Conservation (phyloP, 2,113 vertebrate species). For the Syrrhaptes paradoxus region DNA sequence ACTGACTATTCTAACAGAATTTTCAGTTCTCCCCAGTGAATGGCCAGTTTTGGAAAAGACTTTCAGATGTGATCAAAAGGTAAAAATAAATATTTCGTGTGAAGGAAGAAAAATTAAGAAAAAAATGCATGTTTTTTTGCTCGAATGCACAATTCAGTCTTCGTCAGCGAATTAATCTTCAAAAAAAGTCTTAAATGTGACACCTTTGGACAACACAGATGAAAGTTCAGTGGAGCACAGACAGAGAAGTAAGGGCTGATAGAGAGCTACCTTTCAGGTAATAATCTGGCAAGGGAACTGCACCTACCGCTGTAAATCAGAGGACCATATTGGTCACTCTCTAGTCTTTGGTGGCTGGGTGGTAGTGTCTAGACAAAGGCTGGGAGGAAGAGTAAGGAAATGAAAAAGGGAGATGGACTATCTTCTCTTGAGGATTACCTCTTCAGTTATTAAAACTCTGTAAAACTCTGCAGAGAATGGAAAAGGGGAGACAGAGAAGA, state of each 20-base stretch:
- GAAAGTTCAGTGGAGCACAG: not conserved
- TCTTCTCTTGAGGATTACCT: not conserved
- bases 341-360: not conserved
- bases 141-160: not conserved
- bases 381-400: not conserved
- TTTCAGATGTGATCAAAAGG: constrained; percentile 5
- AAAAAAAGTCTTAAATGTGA: not conserved
- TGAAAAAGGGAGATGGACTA: not conserved
- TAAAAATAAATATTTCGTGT: not conserved
- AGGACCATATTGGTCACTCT: rapidly evolving
- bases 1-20: not conserved
- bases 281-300: not conserved
- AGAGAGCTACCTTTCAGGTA: not conserved
- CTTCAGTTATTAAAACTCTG: not conserved
- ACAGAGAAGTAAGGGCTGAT: not conserved
- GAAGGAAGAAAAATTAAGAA: not conserved
- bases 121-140: not conserved
- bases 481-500: not conserved
- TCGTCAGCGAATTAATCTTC: not conserved
- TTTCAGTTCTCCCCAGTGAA: not conserved
- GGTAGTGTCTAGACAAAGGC: not conserved
- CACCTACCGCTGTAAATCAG: not conserved
- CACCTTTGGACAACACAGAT: not conserved
- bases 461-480: not conserved
- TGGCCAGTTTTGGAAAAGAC: not conserved